Evolutionary conservation across 2,888 invertebrate genomes (phyloP), one percentile per base, ranked within the genome.

Genomic region (Drosophila tanythrix): DNA sequence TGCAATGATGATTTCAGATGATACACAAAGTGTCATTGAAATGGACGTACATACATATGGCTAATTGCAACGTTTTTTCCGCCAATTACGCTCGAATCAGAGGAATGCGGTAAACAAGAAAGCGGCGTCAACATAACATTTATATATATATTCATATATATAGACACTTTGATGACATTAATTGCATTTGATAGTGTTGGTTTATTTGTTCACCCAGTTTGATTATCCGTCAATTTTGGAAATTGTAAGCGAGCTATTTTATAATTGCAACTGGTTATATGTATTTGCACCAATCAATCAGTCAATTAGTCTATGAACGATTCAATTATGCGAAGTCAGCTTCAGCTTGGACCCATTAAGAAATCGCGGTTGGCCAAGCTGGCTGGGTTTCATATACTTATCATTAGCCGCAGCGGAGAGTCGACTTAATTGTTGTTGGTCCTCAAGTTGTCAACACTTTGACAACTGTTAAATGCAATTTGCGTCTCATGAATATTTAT

Each of bases 401-500:
- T 76, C 73, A 79, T 79, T 79, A 70, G 79, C 40, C 63, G 29
- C 57, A 53, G 66, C 55, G 61, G 59, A 0, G 18, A 62, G 75
- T 21, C 46, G 50, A 61, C 51, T 74, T 69, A 83, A 85, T 82
- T 80, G 78, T 58, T 69, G 55, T 58, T 67, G 55, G 57, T 72
- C 50, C 64, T 56, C 72, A 70, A 76, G 76, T 83, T 82, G 82
- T 83, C 85, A 77, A 77, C 81, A 77, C 75, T 79, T 78, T 76
- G 67, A 68, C 70, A 73, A 70, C 65, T 63, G 87, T 82, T 83
- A 56, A 74, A 75, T 79, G 84, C 76, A 81, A 81, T 84, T 81
- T 83, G 75, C 69, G 74, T 58, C 80, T 86, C 83, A 87, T 87
- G 87, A 88, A 87, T 87, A 87, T 87, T 88, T 88, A 87, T 88